A percentile compares a stretch with the other conserved stretches of the same genome.
Evolutionary conservation across 2,113 vertebrate species (phyloP).

Genomic region (Poicephalus meyeri): DNA sequence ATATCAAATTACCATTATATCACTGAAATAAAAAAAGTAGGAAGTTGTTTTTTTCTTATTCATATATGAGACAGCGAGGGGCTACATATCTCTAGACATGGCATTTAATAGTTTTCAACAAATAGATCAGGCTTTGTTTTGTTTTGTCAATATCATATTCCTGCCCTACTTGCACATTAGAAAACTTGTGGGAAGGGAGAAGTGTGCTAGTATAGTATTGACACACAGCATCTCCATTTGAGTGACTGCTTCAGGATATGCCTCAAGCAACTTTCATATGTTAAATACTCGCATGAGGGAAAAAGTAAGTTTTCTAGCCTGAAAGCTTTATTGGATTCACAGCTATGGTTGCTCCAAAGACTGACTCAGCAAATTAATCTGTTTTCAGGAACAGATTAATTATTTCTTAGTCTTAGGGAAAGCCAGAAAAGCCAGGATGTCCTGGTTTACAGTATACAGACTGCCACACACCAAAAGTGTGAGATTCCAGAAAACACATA

Average conservation of each 20-base stretch:
- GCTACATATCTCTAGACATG: not conserved
- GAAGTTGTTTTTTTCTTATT: not conserved
- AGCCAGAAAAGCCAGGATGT: not conserved
- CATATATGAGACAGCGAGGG: not conserved
- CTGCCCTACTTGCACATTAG: not conserved
- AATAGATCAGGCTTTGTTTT: not conserved
- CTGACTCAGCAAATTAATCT: not conserved
- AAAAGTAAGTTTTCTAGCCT: constrained; percentile 17
- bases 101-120: not conserved
- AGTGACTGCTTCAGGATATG: constrained; percentile 29
- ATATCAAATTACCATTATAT: not conserved
- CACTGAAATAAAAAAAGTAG: not conserved
- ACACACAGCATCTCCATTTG: constrained; percentile 11
- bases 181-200: not conserved
- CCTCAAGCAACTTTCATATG: constrained; percentile 25
- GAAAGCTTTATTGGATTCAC: not conserved
- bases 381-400: not conserved
- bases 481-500: not conserved
- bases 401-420: not conserved
- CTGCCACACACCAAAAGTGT: not conserved
- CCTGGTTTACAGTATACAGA: not conserved
- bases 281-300: constrained; percentile 11
- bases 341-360: not conserved
- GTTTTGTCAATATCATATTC: not conserved
- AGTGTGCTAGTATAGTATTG: not conserved